These are phyloP conservation scores for Drosophila ogumai DNA, from an alignment of 1,140 invertebrate species.

Conservation along the genomic window DNA sequence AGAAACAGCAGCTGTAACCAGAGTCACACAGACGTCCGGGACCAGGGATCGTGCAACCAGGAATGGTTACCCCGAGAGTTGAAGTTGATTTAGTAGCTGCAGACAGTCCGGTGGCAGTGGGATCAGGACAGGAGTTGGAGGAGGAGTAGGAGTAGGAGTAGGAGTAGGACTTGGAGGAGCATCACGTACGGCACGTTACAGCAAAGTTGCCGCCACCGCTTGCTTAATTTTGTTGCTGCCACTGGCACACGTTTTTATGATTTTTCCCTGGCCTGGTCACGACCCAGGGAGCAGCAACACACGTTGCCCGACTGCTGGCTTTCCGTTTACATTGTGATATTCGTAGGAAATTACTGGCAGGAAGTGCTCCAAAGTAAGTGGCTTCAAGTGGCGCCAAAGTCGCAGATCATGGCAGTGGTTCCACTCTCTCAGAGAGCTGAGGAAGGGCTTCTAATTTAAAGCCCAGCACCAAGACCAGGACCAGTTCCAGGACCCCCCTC, in stretches of 20 bases:
- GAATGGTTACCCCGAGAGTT: conserved; percentile 36
- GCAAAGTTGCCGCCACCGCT: conserved; percentile 64
- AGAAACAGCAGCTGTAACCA: conserved; percentile 3
- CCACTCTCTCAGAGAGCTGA: too few species aligned
- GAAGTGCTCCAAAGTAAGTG: conserved; percentile 17
- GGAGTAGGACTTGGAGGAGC: conserved; percentile 6
- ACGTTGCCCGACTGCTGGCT: conserved; percentile 43
- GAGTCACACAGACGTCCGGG: conserved; percentile 1
- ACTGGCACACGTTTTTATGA: conserved; percentile 64
- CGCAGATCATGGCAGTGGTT: conserved; percentile 2
- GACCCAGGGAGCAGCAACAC: conserved; percentile 6
- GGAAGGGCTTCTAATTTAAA: conserved; percentile 37
- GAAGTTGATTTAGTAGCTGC: conserved; percentile 81
- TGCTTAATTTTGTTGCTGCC: conserved; percentile 65
- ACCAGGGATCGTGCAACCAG: conserved; percentile 48
- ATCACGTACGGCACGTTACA: conserved; percentile 74
- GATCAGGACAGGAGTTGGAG: conserved; percentile 10
- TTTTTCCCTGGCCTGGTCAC: conserved; percentile 9
- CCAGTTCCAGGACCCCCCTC: conserved; percentile 1
- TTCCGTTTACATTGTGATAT: conserved; percentile 39
- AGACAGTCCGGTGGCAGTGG: conserved; percentile 65
- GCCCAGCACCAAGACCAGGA: conserved; percentile 7
- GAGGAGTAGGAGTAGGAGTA: conserved; percentile 1
- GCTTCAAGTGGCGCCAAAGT: not conserved
- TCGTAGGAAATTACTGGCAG: conserved; percentile 36